These are phyloP conservation scores for Leptosomus discolor DNA, from an alignment of 2,113 vertebrate species.

Conservation along the genomic window DNA sequence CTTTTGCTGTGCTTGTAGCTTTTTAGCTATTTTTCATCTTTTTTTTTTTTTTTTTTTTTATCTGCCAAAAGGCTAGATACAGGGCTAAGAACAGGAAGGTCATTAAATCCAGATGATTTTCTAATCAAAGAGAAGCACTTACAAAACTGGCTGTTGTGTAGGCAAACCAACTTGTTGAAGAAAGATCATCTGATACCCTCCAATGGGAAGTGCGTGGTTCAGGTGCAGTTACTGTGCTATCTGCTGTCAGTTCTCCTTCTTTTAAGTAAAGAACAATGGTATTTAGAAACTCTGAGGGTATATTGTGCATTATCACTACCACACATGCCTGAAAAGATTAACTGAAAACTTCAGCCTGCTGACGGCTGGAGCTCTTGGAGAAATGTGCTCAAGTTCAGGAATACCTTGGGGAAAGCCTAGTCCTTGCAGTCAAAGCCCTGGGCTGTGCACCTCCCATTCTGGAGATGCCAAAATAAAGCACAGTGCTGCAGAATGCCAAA, in stretches of 20 bases:
- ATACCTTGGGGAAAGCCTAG: background rate
- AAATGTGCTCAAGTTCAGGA: background rate
- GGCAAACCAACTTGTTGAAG: background rate
- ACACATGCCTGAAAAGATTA: rapidly evolving
- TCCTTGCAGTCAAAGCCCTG: background rate
- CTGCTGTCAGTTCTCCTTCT: background rate
- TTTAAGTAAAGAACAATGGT: background rate
- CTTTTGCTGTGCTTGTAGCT: background rate
- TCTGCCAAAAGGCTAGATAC: background rate
- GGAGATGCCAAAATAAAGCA: background rate
- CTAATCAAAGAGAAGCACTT: background rate
- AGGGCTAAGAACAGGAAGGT: background rate
- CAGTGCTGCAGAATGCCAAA: background rate
- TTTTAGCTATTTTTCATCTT: background rate
- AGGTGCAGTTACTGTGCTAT: rapidly evolving
- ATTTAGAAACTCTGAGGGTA: background rate
- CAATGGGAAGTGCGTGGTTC: background rate
- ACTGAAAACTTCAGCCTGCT: background rate
- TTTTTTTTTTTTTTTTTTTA: too few species aligned
- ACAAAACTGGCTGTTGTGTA: background rate
- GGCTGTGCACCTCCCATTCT: background rate
- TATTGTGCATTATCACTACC: background rate
- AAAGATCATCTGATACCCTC: background rate
- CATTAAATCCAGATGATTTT: background rate
- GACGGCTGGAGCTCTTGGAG: background rate